A percentile compares a stretch with the other conserved stretches of the same genome.
Evolutionary conservation across 2,113 vertebrate species (phyloP).

Genomic region (Pluvialis apricaria): DNA sequence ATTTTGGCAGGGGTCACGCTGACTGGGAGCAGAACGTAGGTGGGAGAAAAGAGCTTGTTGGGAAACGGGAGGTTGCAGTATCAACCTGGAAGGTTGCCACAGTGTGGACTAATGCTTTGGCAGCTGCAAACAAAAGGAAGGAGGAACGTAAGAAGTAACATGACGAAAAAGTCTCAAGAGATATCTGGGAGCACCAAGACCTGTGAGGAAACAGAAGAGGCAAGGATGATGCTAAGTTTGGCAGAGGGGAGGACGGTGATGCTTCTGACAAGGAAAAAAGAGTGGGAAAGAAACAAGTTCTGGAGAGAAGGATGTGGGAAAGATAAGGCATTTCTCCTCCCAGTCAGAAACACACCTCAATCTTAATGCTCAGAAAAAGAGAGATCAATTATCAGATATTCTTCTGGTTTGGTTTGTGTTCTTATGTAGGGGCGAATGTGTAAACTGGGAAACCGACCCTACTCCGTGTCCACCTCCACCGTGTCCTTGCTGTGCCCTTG

Average conservation of each 20-base stretch:
- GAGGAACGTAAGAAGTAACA: not conserved
- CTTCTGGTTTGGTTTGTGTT: not conserved
- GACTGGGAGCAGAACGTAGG: not conserved
- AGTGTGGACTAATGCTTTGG: slow-evolving; percentile 45
- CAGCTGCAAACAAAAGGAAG: slow-evolving; percentile 19
- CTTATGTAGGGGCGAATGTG: not conserved
- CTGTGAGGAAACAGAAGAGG: not conserved
- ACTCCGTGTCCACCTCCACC: not conserved
- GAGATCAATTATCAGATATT: not conserved
- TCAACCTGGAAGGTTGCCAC: slow-evolving; percentile 47
- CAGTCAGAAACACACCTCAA: not conserved
- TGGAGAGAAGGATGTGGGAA: not conserved
- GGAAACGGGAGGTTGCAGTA: slow-evolving; percentile 24
- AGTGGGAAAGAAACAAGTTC: not conserved
- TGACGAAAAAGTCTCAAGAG: not conserved
- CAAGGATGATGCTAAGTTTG: not conserved
- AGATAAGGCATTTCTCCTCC: not conserved
- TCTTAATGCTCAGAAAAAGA: not conserved
- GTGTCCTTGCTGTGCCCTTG: not conserved
- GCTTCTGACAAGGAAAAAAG: not conserved
- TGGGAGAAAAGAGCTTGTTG: slow-evolving; percentile 21
- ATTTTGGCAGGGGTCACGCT: slow-evolving; percentile 28
- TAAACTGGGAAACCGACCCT: not conserved
- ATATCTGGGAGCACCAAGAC: not conserved
- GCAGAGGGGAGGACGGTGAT: not conserved